phyloP scores from a whole-genome alignment of 2,797 vertebrate species.

The Molossus alvarezi region DNA sequence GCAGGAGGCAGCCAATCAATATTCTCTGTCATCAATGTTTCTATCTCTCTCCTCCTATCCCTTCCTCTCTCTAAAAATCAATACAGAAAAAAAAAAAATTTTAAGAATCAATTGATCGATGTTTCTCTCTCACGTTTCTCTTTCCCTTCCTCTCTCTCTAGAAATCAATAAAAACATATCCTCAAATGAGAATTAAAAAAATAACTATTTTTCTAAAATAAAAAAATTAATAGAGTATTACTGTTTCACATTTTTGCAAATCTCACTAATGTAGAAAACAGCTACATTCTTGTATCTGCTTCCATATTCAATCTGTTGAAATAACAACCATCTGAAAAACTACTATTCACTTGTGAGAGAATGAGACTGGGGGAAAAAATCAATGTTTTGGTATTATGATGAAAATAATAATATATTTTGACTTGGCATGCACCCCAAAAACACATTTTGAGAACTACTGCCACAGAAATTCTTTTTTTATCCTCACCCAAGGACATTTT shows the following conservation, averaged over 20 bases:
- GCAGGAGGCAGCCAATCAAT: not conserved
- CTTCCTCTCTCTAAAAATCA: no score
- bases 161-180: not conserved
- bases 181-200: not conserved
- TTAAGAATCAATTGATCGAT: no score
- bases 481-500: no score
- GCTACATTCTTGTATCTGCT: not conserved
- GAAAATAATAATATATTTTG: not conserved
- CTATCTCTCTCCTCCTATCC: no score
- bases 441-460: not conserved
- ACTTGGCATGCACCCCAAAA: not conserved
- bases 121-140: not conserved
- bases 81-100: no score
- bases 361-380: not conserved
- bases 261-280: not conserved
- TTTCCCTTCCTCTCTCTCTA: not conserved
- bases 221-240: not conserved
- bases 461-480: not conserved
- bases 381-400: not conserved
- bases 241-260: slow-evolving; percentile 24
- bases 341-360: not conserved
- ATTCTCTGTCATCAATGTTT: no score
- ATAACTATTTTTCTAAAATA: slow-evolving; percentile 29
- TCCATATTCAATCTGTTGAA: not conserved
- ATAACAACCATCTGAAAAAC: not conserved